A percentile compares a stretch with the other conserved stretches of the same genome.
Conservation (phyloP, 2,113 vertebrate genomes). For the Barbus barbus region DNA sequence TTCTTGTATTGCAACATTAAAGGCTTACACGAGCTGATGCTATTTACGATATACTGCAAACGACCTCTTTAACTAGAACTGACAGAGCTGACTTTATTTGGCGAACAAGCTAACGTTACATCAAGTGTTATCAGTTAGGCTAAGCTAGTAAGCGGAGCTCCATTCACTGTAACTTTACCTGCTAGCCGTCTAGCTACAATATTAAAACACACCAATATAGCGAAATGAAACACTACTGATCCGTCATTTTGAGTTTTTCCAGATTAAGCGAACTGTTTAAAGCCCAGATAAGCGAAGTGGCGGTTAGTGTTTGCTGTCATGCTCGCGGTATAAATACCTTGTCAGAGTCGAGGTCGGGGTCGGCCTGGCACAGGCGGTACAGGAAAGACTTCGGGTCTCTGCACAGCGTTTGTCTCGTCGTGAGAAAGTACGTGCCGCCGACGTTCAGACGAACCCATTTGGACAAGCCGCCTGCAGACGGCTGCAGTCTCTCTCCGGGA, state of each 20-base stretch:
- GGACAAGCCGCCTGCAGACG: slow-evolving; percentile 65
- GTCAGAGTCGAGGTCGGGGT: slow-evolving; percentile 97
- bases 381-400: slow-evolving; percentile 94
- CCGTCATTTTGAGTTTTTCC: background rate
- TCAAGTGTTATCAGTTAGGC: background rate
- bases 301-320: background rate
- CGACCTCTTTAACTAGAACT: background rate
- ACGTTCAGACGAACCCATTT: slow-evolving; percentile 96
- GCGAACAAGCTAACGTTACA: background rate
- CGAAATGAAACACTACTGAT: background rate
- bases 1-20: background rate
- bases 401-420: slow-evolving; percentile 93
- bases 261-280: too few species aligned
- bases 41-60: background rate
- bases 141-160: slow-evolving; percentile 20
- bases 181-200: slow-evolving; percentile 7
- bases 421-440: slow-evolving; percentile 94
- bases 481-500: slow-evolving; percentile 69
- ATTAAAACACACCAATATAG: background rate
- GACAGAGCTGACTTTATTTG: background rate
- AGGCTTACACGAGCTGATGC: background rate
- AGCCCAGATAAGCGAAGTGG: background rate
- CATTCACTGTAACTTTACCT: background rate
- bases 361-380: slow-evolving; percentile 95
- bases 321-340: slow-evolving; percentile 76